Evolutionary conservation across 2,797 vertebrate genomes (phyloP), one percentile per base, ranked within the genome.

Genomic region (Xenops minutus): DNA sequence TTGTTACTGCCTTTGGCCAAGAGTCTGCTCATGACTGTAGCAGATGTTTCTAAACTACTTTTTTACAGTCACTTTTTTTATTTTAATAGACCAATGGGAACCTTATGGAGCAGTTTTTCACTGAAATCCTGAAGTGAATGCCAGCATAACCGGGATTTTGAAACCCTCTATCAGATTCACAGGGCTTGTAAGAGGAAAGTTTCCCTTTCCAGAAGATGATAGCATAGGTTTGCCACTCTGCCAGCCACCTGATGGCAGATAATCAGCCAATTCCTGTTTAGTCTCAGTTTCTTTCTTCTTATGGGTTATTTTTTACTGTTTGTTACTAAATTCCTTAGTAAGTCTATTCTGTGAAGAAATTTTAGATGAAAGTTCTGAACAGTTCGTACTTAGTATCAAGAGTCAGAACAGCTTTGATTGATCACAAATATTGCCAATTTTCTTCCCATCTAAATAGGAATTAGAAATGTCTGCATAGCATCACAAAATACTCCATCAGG

Each of bases 21-120:
- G 71, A 88, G 56, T 96, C 58, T 84, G 82, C 41, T 98, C 89
- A 95, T 97, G 94, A 93, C 92, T 97, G 71, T 46, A 95, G 61
- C 95, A 97, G 96, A 97, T 97, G 92, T 97, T 97, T 94, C 84
- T 92, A 85, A 73, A 49, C 27, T 30, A 64, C 83, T 91, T 87
- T 92, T 79, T 46, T 68, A 24, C 21, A 84, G 73, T 41, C 41
- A 52, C 30, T 48, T 71, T 69, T 66, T 74, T 80, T 89, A 92
- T 59, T 74, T 95, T 85, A 89, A 73, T 82, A 95, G 85, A 94
- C 79, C 64, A 93, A 77, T 97, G 88, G 73, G 93, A 98, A 96
- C 72, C 95, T 90, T 97, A 92, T 97, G 97, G 87, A 95, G 52
- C 78, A 84, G 87, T 81, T 94, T 93, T 97, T 94, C 71, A 68